Conservation (phyloP, 2,888 invertebrate species). For the Ptychoptera albimana region DNA sequence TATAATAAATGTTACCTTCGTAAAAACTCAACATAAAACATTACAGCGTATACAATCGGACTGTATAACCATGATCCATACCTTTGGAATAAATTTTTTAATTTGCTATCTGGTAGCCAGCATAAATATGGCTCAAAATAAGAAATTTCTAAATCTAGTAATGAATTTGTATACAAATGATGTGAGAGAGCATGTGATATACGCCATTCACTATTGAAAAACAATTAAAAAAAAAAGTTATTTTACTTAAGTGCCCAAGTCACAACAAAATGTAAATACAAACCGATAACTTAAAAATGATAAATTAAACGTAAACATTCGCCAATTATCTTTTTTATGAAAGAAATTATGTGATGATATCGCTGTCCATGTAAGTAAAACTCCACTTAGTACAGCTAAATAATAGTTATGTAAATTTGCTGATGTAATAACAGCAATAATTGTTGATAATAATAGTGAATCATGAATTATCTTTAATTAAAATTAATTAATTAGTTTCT, state of each 20-base stretch:
- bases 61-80: constrained; percentile 37
- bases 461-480: constrained; percentile 25
- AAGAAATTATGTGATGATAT: constrained; percentile 61
- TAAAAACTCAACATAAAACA: constrained; percentile 19
- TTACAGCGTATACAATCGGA: constrained; percentile 24
- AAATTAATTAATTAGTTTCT: not conserved
- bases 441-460: constrained; percentile 24
- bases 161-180: constrained; percentile 62
- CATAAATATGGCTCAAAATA: constrained; percentile 48
- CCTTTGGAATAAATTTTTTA: constrained; percentile 36
- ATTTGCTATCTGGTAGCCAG: constrained; percentile 39
- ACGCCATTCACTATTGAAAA: constrained; percentile 48
- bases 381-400: constrained; percentile 32
- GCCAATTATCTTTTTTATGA: constrained; percentile 57
- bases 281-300: constrained; percentile 34
- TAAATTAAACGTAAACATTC: constrained; percentile 64
- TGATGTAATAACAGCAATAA: constrained; percentile 24
- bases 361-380: constrained; percentile 39
- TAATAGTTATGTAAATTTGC: constrained; percentile 22
- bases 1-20: constrained; percentile 17
- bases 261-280: not conserved
- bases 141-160: constrained; percentile 56
- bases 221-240: constrained; percentile 14
- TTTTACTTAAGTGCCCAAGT: not conserved
- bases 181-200: constrained; percentile 63